Percentiles rank a stretch among this genome's conserved stretches.
These are phyloP conservation scores for Saccostrea cuccullata DNA, from an alignment of 1,140 invertebrate genomes.

Conservation along the genomic window DNA sequence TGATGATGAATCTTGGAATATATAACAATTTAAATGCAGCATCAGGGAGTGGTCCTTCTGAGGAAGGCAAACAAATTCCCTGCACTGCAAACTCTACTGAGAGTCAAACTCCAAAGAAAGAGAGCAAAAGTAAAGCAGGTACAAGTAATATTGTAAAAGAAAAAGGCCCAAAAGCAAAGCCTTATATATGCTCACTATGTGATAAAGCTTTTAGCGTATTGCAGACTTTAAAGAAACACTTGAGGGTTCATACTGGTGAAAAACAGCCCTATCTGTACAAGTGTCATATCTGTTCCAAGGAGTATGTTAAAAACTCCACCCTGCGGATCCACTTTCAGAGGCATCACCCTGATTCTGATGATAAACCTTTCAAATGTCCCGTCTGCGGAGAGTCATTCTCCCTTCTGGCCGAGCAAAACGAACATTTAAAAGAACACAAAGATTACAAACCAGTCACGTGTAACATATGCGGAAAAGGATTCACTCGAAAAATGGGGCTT, in stretches of 20 bases:
- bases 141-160: no score
- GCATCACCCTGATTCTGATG: neutral
- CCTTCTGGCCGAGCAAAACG: neutral
- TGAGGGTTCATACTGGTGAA: neutral
- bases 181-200: neutral
- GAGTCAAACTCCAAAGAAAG: no score
- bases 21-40: neutral
- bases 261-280: neutral
- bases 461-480: neutral
- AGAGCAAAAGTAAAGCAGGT: no score
- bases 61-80: no score
- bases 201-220: neutral
- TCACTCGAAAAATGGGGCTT: neutral
- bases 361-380: neutral
- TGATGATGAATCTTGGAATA: neutral
- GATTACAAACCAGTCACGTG: constrained; percentile 9
- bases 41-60: no score
- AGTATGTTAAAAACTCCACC: neutral
- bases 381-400: neutral
- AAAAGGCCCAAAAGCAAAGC: neutral
- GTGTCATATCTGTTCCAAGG: neutral
- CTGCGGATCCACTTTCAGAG: neutral
- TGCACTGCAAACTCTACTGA: no score
- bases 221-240: neutral
- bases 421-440: neutral